Evolutionary conservation across 2,113 vertebrate genomes (phyloP).

Genomic region (Gymnobelideus leadbeateri): DNA sequence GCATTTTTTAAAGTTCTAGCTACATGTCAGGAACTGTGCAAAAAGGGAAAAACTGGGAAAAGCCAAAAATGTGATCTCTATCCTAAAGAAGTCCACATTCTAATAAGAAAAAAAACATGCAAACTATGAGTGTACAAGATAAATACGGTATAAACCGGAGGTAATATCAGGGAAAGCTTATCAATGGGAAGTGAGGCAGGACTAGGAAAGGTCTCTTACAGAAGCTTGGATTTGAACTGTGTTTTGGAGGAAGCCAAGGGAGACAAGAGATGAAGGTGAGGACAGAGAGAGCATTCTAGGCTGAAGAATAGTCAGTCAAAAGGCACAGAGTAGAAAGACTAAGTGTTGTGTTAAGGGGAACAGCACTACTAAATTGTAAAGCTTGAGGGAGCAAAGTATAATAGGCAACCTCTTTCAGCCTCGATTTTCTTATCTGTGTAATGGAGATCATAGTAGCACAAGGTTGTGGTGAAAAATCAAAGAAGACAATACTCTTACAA

Average conservation of each 20-base stretch:
- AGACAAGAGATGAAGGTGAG: background rate
- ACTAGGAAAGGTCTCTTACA: background rate
- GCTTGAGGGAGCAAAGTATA: background rate
- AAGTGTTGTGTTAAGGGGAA: background rate
- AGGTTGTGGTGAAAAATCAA: background rate
- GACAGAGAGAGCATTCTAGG: background rate
- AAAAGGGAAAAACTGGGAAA: background rate
- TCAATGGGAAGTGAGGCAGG: background rate
- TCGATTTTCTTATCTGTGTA: background rate
- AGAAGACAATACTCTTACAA: background rate
- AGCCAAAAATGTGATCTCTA: background rate
- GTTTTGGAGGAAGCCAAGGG: background rate
- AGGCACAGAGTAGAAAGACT: background rate
- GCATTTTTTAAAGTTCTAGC: background rate
- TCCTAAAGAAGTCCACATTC: background rate
- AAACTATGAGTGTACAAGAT: background rate
- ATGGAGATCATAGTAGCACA: background rate
- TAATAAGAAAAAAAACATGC: background rate
- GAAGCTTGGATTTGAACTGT: background rate
- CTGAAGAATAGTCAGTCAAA: background rate
- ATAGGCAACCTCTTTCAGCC: background rate
- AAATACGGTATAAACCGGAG: background rate
- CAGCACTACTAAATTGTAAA: background rate
- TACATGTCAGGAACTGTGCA: background rate
- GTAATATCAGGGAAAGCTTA: background rate